Evolutionary conservation across 2,888 invertebrate species (phyloP), one percentile per base, ranked within the genome.

Genomic region (Acleris literana): DNA sequence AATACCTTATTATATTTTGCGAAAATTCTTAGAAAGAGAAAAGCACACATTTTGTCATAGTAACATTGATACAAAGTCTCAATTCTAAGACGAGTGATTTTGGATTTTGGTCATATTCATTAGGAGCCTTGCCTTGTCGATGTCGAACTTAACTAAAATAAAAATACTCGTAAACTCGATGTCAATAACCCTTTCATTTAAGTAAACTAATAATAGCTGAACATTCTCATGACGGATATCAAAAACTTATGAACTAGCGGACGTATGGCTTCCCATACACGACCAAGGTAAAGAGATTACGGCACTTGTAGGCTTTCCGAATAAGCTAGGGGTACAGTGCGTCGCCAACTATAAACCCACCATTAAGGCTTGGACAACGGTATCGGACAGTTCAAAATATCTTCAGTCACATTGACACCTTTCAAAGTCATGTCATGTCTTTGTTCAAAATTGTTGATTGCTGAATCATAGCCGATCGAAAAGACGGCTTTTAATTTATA

Each of bases 211-310:
- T 17, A 17, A 46, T 7, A 46, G 2, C 6, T 1, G 17, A n/a
- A 46, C 6, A 0, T 7, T n/a, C 7, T n/a, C 46, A 46, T 46
- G 46, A 46, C 17, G 46, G 17, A 46, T 17, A 48, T 59, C 44
- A 18, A 56, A 60, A 61, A 60, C 61, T 61, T 48, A 64, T 60
- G 18, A 61, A 52, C 29, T 46, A 64, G 17, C 18, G 29, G 54
- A 18, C 43, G 6, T 84, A 86, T 2, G 89, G 88, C 77, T 90
- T 90, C 90, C 71, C 75, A 73, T 68, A 75, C 74, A 75, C 71
- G 70, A 78, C 77, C 76, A 74, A 75, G 74, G 74, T 79, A 88
- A 87, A 81, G 60, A 78, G 88, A 87, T 90, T 90, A 89, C 22
- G 51, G 79, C 87, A 86, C 84, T 86, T 89, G 71, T 16, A 79